A percentile compares a stretch with the other conserved stretches of the same genome.
Evolutionary conservation across 2,888 invertebrate genomes (phyloP).

Genomic region (Meiosimyza platycephala): DNA sequence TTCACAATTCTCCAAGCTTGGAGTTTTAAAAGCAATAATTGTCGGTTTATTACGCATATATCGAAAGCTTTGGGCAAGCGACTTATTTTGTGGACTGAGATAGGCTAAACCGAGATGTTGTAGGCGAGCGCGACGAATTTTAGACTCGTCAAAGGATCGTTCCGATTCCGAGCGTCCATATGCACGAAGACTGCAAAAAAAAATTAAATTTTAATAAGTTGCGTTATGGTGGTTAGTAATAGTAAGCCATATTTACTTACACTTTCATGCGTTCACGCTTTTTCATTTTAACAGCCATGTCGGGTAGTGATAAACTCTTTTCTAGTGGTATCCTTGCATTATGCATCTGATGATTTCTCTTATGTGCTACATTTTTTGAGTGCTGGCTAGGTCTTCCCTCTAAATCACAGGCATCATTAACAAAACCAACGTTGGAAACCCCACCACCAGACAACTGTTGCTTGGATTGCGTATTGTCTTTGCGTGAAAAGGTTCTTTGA

Average conservation of each 20-base stretch:
- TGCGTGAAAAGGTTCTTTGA: conserved; percentile 70
- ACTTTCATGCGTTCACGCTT: conserved; percentile 76
- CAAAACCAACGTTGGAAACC: conserved; percentile 58
- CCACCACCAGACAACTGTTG: not conserved
- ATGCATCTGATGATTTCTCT: conserved; percentile 32
- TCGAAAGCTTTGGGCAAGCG: conserved; percentile 86
- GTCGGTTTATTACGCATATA: conserved; percentile 91
- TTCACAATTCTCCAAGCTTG: conserved; percentile 79
- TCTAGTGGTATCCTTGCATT: conserved; percentile 73
- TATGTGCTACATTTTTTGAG: no score
- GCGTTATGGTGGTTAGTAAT: not conserved
- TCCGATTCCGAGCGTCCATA: conserved; percentile 81
- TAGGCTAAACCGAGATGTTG: conserved; percentile 77
- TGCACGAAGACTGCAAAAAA: conserved; percentile 51
- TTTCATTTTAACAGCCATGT: conserved; percentile 81
- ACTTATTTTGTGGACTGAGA: conserved; percentile 81
- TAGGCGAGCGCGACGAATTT: conserved; percentile 73
- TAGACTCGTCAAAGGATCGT: conserved; percentile 77
- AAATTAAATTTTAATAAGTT: not conserved
- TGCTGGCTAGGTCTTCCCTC: conserved; percentile 32
- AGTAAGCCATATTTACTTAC: conserved; percentile 70
- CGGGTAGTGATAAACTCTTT: conserved; percentile 86
- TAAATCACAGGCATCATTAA: conserved; percentile 49
- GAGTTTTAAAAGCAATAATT: conserved; percentile 88
- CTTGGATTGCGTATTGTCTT: conserved; percentile 54